Evolutionary conservation across 2,797 vertebrate species (phyloP), one percentile per base, ranked within the genome.

Genomic region (Astyanax mexicanus): DNA sequence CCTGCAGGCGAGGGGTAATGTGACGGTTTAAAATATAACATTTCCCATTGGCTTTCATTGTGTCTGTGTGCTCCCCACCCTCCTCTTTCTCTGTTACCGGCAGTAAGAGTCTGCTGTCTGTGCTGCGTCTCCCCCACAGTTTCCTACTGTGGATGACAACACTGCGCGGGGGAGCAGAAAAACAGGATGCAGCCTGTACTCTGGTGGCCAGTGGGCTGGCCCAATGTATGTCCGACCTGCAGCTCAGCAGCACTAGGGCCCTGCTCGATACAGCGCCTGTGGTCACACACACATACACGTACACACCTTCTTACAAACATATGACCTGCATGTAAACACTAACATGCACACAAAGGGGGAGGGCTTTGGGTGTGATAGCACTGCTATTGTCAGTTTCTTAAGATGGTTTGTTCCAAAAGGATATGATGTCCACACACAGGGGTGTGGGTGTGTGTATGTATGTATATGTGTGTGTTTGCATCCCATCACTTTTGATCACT

Each of bases 131-230:
- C 90, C 90, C 92, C 91, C 88, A 88, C 89, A 87, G 91, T 88
- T 93, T 93, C 92, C 91, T 91, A 91, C 88, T 83, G 82, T 85
- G 83, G 86, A 90, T 89, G 91, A 92, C 89, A 90, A 90, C 84
- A 83, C 52, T 82, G 88, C 84, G 91, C 89, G 92, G 90, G 89
- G 88, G 89, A 90, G 86, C 86, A 86, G 88, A 92, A 93, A 90
- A 93, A 93, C 92, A 93, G 92, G 92, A 94, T 90, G 87, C 89
- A 84, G 86, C 89, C 86, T 81, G 68, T 76, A 69, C 74, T 84
- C 81, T 82, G 82, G 84, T 84, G 84, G 86, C 84, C 87, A 86
- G 87, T 80, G 75, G 78, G 81, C 69, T 79, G 76, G 72, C 77
- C 80, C 71, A 68, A 66, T 72, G 58, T 71, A 76, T 76, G 68